Percentiles rank a stretch among this genome's conserved stretches.
Conservation (phyloP, 2,888 invertebrate species). For the Uloborus plumipes region DNA sequence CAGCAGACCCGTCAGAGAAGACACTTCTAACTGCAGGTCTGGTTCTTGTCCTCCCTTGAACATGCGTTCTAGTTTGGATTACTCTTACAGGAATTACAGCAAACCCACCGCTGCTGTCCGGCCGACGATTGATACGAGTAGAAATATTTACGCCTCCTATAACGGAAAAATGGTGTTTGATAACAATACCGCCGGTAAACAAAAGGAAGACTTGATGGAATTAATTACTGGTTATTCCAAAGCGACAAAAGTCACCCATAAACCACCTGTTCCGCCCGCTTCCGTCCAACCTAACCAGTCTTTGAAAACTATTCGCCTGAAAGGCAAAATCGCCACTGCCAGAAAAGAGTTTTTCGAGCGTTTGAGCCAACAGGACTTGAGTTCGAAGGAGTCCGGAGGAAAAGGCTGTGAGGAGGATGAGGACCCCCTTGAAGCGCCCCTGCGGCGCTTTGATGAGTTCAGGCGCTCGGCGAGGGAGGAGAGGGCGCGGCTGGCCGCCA, state of each 20-base stretch:
- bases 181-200: not conserved
- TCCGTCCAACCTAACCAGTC: conserved; percentile 11
- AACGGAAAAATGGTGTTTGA: not conserved
- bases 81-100: conserved; percentile 19
- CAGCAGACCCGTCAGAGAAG: not conserved
- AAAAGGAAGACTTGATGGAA: conserved; percentile 43
- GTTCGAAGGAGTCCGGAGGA: not conserved
- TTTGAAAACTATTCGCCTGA: conserved; percentile 20
- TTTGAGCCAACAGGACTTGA: conserved; percentile 30
- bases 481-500: conserved; percentile 60
- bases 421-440: not conserved
- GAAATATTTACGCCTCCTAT: not conserved
- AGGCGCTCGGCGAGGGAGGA: conserved; percentile 58
- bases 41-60: conserved; percentile 45
- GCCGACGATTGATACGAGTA: conserved; percentile 33
- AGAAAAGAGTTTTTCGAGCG: conserved; percentile 58
- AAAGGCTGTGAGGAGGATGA: not conserved
- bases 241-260: conserved; percentile 47
- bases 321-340: conserved; percentile 53
- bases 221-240: conserved; percentile 54
- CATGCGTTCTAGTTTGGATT: conserved; percentile 25
- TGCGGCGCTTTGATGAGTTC: conserved; percentile 57
- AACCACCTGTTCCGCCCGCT: conserved; percentile 55
- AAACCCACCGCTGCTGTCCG: conserved; percentile 51
- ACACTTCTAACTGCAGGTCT: conserved; percentile 11